Evolutionary conservation across 2,888 invertebrate genomes (phyloP), one percentile per base, ranked within the genome.

Genomic region (Lagria hirta): DNA sequence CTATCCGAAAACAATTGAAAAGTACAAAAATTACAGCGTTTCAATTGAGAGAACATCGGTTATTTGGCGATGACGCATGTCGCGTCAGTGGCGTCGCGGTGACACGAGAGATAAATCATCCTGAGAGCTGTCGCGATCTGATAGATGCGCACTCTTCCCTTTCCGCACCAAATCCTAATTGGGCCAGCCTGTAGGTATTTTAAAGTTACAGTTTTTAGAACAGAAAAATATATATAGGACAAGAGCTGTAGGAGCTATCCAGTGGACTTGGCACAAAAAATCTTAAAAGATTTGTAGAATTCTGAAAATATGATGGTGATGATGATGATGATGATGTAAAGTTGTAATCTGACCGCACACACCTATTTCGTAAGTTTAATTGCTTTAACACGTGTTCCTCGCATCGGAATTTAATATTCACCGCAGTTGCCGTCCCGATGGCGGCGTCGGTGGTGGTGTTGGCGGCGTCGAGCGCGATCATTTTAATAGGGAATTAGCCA

Each of bases 291-390:
- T 21, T 4, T 21, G 21, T 2, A 21, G 10, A 21, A 21, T n/a
- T n/a, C 21, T 21, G 21, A 21, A 21, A 21, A 10, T 4, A 21
- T 8, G n/a, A 8, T 21, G 21, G 3, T 21, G 10, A 3, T 4
- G 21, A 21, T 21, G 21, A 4, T 4, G n/a, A 21, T n/a, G n/a
- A n/a, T n/a, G 24, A 34, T 41, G 41, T 33, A 10, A 14, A 16
- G 20, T 22, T 41, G 50, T 43, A 55, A 53, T 53, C 36, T 60
- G 58, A 61, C 61, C 62, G 55, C 60, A 57, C 53, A 57, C 52
- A 64, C 61, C 61, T 62, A 63, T 65, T 65, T 60, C 61, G 55
- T 62, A 54, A 66, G 51, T 68, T 68, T 66, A 67, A 69, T 68
- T 65, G 62, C 57, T 50, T 57, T 46, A 59, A 60, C 69, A 68